phyloP scores from a whole-genome alignment of 2,113 vertebrate genomes.

The Rhizomys pruinosus region DNA sequence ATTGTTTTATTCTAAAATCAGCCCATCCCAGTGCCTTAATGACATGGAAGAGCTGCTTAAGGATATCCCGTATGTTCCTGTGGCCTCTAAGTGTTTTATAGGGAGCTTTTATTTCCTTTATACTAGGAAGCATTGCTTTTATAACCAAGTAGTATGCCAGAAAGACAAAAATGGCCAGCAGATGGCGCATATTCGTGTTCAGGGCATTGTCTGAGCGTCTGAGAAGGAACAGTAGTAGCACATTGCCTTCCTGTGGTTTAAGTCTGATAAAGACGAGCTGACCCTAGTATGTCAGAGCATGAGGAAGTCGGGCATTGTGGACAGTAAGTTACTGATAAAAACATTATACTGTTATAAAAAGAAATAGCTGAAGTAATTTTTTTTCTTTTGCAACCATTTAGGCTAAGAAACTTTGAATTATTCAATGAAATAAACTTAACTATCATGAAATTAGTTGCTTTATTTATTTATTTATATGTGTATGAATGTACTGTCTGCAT shows the following conservation, averaged over 20 bases:
- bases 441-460: slow-evolving; percentile 9
- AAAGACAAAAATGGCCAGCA: slow-evolving; percentile 46
- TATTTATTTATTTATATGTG: no score
- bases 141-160: slow-evolving; percentile 24
- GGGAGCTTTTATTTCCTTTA: not conserved
- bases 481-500: no score
- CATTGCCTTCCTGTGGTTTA: not conserved
- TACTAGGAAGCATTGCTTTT: not conserved
- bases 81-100: slow-evolving; percentile 31
- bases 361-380: not conserved
- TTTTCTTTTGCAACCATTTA: slow-evolving; percentile 30
- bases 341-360: slow-evolving; percentile 1
- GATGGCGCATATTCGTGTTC: slow-evolving; percentile 58
- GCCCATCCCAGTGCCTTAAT: not conserved
- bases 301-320: not conserved
- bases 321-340: slow-evolving; percentile 11
- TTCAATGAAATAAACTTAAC: slow-evolving; percentile 47
- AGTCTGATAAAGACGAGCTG: not conserved
- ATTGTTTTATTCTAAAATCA: slow-evolving; percentile 38
- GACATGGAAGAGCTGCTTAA: slow-evolving; percentile 10
- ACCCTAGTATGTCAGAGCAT: not conserved
- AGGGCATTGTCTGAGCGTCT: slow-evolving; percentile 16
- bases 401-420: slow-evolving; percentile 19
- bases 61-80: slow-evolving; percentile 1
- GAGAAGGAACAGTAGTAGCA: not conserved